These are phyloP conservation scores for Ambastaia sidthimunki DNA, from an alignment of 2,797 vertebrate genomes.

Conservation along the genomic window DNA sequence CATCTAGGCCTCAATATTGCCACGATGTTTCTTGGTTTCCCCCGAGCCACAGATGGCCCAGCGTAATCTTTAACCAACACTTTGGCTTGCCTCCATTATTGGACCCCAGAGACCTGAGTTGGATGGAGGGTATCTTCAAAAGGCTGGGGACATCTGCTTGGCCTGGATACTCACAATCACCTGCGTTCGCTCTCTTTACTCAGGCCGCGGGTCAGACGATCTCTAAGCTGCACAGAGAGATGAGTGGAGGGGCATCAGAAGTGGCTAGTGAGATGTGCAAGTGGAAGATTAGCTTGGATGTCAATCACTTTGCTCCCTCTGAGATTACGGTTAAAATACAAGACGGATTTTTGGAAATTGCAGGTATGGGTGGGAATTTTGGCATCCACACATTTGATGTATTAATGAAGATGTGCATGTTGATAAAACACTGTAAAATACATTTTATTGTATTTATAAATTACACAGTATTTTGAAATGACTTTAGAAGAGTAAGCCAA, in stretches of 20 bases:
- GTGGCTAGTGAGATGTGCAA: slow-evolving; percentile 59
- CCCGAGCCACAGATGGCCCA: slow-evolving; percentile 68
- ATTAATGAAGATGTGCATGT: not conserved
- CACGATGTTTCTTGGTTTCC: slow-evolving; percentile 62
- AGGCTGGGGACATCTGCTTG: slow-evolving; percentile 67
- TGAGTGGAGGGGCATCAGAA: slow-evolving; percentile 56
- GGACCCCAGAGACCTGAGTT: slow-evolving; percentile 64
- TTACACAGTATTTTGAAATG: too few species aligned
- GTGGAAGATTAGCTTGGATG: slow-evolving; percentile 79
- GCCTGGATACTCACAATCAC: slow-evolving; percentile 66
- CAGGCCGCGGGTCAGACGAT: slow-evolving; percentile 52
- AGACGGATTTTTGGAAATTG: slow-evolving; percentile 74
- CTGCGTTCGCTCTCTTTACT: slow-evolving; percentile 65
- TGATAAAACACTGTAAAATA: too few species aligned
- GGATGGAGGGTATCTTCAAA: slow-evolving; percentile 69
- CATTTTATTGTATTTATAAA: too few species aligned
- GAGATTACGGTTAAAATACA: slow-evolving; percentile 73
- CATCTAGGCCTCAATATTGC: slow-evolving; percentile 48
- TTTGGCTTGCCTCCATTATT: slow-evolving; percentile 69
- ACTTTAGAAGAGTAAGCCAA: not conserved
- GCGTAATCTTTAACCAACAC: slow-evolving; percentile 68
- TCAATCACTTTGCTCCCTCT: slow-evolving; percentile 75
- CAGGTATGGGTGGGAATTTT: slow-evolving; percentile 70
- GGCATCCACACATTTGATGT: not conserved
- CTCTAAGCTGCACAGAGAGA: slow-evolving; percentile 55